A percentile compares a stretch with the other conserved stretches of the same genome.
These are phyloP conservation scores for Ardeotis arabs DNA, from an alignment of 2,113 vertebrate genomes.

Conservation along the genomic window DNA sequence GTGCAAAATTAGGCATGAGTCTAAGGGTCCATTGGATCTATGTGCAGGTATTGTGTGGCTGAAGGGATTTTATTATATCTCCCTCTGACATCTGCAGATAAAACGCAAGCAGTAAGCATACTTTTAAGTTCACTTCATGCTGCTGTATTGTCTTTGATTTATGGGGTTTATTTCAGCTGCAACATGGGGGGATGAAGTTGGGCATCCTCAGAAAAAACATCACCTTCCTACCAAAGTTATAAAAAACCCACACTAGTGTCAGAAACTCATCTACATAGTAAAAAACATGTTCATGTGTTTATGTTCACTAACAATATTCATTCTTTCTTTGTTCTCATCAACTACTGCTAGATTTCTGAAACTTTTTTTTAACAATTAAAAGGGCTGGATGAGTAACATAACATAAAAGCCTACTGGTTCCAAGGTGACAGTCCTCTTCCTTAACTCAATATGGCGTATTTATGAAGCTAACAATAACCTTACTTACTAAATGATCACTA, in stretches of 20 bases:
- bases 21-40: neutral
- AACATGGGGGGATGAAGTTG: neutral
- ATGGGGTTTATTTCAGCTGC: neutral
- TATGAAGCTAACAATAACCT: neutral
- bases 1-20: neutral
- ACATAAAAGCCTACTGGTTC: neutral
- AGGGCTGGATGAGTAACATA: neutral
- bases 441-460: neutral
- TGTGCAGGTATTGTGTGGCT: neutral
- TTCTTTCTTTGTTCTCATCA: neutral
- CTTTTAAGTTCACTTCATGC: neutral
- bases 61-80: neutral
- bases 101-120: neutral
- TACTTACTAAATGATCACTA: neutral
- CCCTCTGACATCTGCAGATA: neutral
- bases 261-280: neutral
- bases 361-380: neutral
- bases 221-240: neutral
- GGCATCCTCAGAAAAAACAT: neutral
- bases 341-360: neutral
- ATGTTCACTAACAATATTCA: neutral
- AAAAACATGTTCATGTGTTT: neutral
- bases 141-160: neutral
- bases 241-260: neutral
- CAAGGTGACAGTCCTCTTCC: neutral